Conservation (phyloP, 2,888 invertebrate genomes). For the Drosophila nigritarsus region DNA sequence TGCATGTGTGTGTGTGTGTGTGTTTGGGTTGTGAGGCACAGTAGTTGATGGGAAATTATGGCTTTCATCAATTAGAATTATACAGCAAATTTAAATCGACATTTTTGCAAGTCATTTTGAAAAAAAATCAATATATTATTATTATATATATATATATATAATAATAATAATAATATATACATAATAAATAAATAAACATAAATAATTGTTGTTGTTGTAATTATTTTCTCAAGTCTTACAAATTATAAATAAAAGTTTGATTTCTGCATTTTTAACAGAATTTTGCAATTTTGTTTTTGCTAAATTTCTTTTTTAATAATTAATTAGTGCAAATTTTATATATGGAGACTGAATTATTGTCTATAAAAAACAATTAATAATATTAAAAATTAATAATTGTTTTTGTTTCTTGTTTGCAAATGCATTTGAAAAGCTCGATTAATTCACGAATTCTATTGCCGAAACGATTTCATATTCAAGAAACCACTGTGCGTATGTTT, state of each 20-base stretch:
- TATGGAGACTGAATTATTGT: neutral
- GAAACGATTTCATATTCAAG: neutral
- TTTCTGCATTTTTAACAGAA: neutral
- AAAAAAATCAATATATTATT: too few species aligned
- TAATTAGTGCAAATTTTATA: neutral
- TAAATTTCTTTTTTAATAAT: neutral
- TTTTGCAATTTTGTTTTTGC: too few species aligned
- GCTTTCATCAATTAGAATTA: neutral
- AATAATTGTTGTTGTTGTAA: neutral
- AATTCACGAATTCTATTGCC: neutral
- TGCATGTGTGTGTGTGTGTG: constrained; percentile 24
- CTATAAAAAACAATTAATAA: too few species aligned
- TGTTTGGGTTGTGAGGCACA: constrained; percentile 35
- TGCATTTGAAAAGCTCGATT: neutral
- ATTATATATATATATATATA: too few species aligned
- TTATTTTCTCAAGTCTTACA: too few species aligned
- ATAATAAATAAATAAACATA: neutral
- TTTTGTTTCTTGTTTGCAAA: neutral
- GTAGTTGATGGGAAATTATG: neutral
- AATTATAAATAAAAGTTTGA: neutral
- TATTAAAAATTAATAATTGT: neutral
- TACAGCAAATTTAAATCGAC: neutral
- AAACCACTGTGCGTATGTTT: constrained; percentile 9
- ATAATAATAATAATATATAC: too few species aligned
- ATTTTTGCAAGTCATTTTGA: neutral